Conservation (phyloP, 2,113 vertebrate genomes). For the Phalacrocorax aristotelis region DNA sequence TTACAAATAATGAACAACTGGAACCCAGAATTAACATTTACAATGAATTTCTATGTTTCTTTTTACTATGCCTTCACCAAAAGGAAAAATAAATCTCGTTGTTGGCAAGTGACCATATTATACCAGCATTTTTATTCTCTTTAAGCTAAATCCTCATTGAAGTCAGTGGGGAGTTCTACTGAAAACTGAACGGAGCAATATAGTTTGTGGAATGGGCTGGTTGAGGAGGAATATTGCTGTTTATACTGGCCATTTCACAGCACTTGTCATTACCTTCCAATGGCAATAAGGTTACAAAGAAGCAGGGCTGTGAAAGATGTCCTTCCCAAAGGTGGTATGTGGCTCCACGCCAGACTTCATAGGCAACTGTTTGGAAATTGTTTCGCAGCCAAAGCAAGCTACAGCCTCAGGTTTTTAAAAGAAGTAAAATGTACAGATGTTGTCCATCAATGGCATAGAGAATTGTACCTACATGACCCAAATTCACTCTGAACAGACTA, state of each 20-base stretch:
- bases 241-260: slow-evolving; percentile 1
- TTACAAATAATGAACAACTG: neutral
- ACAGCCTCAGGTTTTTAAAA: neutral
- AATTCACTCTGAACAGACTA: neutral
- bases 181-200: neutral
- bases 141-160: neutral
- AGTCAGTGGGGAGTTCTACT: neutral
- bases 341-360: neutral
- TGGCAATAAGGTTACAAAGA: slow-evolving; percentile 26
- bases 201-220: neutral
- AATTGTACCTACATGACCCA: neutral
- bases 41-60: neutral
- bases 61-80: neutral
- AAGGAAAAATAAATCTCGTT: neutral
- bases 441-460: neutral
- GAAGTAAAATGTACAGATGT: neutral
- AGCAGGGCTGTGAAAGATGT: slow-evolving; percentile 13
- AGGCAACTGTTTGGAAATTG: slow-evolving; percentile 28
- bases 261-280: slow-evolving; percentile 18
- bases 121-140: neutral
- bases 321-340: neutral
- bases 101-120: neutral
- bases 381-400: slow-evolving; percentile 23
- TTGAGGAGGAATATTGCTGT: neutral
- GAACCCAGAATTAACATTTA: neutral